A percentile compares a stretch with the other conserved stretches of the same genome.
phyloP scores from a whole-genome alignment of 64 coral and sea anemone genomes.

The Montipora sp. region DNA sequence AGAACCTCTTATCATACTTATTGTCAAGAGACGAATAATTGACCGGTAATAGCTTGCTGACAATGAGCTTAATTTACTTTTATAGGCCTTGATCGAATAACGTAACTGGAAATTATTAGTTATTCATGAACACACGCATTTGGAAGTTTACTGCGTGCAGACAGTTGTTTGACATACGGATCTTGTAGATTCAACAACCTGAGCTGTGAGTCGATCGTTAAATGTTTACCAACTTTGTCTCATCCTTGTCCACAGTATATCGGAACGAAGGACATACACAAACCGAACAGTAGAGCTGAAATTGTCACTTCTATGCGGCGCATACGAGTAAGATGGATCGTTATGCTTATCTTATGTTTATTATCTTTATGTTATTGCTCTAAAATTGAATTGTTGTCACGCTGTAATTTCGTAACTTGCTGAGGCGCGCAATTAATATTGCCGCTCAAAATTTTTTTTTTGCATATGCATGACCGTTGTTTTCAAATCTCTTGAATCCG shows the following conservation, averaged over 20 bases:
- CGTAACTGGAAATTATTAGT: neutral
- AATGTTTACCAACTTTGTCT: slow-evolving; percentile 20
- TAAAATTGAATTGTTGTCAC: neutral
- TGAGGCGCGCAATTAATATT: neutral
- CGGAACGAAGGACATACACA: slow-evolving; percentile 86
- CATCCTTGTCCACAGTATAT: slow-evolving; percentile 72
- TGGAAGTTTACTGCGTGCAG: neutral
- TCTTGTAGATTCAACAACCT: neutral
- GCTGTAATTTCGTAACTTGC: neutral
- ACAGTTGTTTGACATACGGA: neutral
- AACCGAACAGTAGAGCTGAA: slow-evolving; percentile 82
- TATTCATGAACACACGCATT: neutral
- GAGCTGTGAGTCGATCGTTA: neutral
- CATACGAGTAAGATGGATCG: slow-evolving; percentile 63
- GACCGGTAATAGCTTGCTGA: neutral
- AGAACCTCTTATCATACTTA: neutral
- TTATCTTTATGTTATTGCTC: neutral
- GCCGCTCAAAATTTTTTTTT: too few species aligned
- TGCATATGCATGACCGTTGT: too few species aligned
- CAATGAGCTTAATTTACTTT: neutral
- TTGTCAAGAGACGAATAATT: neutral
- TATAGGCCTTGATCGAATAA: neutral
- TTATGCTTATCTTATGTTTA: neutral
- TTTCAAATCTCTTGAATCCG: too few species aligned
- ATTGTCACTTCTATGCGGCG: slow-evolving; percentile 88